Conservation (phyloP, 2,113 vertebrate genomes). For the Hippopotamus amphibius region DNA sequence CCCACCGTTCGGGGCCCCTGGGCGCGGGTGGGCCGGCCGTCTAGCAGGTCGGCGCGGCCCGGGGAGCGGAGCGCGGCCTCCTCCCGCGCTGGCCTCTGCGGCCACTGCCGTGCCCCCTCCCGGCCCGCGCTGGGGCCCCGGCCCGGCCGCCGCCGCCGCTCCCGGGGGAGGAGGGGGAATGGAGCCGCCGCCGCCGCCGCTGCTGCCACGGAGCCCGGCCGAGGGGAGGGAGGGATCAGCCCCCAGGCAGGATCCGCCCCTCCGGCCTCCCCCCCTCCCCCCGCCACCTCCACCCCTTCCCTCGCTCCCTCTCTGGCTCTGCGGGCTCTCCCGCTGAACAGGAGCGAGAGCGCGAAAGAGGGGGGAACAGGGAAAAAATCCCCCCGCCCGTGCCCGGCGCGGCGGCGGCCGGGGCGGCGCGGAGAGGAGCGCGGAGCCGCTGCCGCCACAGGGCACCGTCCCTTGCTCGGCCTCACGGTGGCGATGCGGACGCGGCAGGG, state of each 20-base stretch:
- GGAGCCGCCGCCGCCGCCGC: conserved; percentile 71
- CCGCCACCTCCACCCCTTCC: conserved; percentile 82
- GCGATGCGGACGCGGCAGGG: conserved; percentile 73
- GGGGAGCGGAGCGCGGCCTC: conserved; percentile 79
- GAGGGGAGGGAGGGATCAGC: conserved; percentile 84
- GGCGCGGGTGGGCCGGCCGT: conserved; percentile 54
- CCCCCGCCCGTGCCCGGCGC: conserved; percentile 72
- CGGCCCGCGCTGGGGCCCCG: conserved; percentile 73
- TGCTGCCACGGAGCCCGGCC: conserved; percentile 83
- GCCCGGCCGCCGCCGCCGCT: conserved; percentile 73
- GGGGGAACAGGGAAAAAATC: conserved; percentile 45
- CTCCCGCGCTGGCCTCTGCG: conserved; percentile 74
- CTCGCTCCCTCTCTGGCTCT: conserved; percentile 78
- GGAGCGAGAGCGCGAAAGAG: conserved; percentile 77
- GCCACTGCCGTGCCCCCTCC: conserved; percentile 71
- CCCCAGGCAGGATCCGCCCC: conserved; percentile 88
- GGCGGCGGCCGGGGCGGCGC: conserved; percentile 28
- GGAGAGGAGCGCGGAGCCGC: conserved; percentile 37
- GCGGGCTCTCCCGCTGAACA: conserved; percentile 75
- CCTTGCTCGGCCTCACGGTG: conserved; percentile 79
- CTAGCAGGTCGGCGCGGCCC: conserved; percentile 34
- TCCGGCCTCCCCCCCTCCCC: conserved; percentile 82
- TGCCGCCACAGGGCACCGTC: conserved; percentile 73
- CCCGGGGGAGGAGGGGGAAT: conserved; percentile 76
- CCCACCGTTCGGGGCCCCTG: conserved; percentile 73